Evolutionary conservation across 2,888 invertebrate species (phyloP), one percentile per base, ranked within the genome.

Genomic region (Lingula anatina): DNA sequence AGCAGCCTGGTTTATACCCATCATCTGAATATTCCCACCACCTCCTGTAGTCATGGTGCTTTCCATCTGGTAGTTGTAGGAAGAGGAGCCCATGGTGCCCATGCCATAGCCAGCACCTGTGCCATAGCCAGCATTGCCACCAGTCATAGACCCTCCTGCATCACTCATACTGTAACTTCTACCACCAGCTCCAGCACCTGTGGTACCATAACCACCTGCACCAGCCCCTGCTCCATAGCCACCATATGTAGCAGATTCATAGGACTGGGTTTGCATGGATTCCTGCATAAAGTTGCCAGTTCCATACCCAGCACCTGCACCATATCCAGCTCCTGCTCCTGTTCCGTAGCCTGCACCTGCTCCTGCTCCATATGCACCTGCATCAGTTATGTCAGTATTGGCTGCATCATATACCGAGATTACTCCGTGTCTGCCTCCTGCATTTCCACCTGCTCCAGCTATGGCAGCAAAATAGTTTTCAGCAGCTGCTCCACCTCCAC

Each of bases 1-100:
- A 25, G 28, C 21, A 24, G 46, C 46, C 38, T 40, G 40, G 20
- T 5, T 24, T 46, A n/a, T 43, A 38, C n/a, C 38, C 38, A 46
- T 46, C 46, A 15, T 31, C 35, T 21, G 5, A 3, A 5, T 5
- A n/a, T 18, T n/a, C n/a, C n/a, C n/a, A n/a, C n/a, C n/a, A n/a
- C n/a, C n/a, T n/a, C n/a, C n/a, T n/a, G n/a, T n/a, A n/a, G n/a
- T n/a, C n/a, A n/a, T n/a, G n/a, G n/a, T n/a, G n/a, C n/a, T 63
- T 38, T 64, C 62, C 4, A 66, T 61, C 59, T 64, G 49, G 27
- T 53, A 51, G n/a, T 47, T 23, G 27, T 41, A 50, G 5, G 48
- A 44, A 2, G 44, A 47, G 12, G 47, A 39, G 12, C 50, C 54
- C 45, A 55, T 45, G 4, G 56, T 53, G 3, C 55, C 53, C 9